Evolutionary conservation across 1,140 invertebrate species (phyloP).

Genomic region (Drosophila fuyamai): DNA sequence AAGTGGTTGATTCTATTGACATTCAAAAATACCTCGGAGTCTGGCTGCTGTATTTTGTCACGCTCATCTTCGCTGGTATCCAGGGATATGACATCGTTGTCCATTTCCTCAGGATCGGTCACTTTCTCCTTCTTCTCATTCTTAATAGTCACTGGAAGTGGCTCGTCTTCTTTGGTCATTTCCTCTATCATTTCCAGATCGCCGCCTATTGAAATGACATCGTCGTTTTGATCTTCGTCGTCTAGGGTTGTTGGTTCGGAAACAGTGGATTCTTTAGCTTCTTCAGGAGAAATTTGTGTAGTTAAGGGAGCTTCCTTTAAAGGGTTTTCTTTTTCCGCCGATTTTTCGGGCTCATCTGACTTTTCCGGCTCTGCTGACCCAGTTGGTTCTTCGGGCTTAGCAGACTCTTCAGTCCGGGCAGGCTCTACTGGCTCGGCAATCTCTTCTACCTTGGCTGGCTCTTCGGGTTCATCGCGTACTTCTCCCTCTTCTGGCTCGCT

Average conservation of each 20-base stretch:
- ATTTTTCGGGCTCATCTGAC: neutral
- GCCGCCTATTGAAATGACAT: conserved; percentile 80
- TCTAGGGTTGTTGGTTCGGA: conserved; percentile 25
- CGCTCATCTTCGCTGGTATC: conserved; percentile 80
- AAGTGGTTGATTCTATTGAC: neutral
- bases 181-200: conserved; percentile 79
- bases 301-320: neutral
- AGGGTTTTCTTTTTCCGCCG: neutral
- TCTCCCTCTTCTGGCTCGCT: conserved; percentile 76
- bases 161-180: conserved; percentile 60
- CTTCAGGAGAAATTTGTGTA: neutral
- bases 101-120: conserved; percentile 49
- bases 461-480: conserved; percentile 55
- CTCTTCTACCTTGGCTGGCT: conserved; percentile 7
- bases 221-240: conserved; percentile 81
- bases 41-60: conserved; percentile 50
- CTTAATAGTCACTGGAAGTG: conserved; percentile 22
- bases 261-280: conserved; percentile 1
- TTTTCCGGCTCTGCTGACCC: neutral
- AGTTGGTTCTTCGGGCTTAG: neutral
- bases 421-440: conserved; percentile 1
- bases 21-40: conserved; percentile 51
- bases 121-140: conserved; percentile 27
- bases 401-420: neutral
- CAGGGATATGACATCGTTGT: conserved; percentile 76